Evolutionary conservation across 1,140 invertebrate species (phyloP).

Genomic region (Rhynchophorus ferrugineus): DNA sequence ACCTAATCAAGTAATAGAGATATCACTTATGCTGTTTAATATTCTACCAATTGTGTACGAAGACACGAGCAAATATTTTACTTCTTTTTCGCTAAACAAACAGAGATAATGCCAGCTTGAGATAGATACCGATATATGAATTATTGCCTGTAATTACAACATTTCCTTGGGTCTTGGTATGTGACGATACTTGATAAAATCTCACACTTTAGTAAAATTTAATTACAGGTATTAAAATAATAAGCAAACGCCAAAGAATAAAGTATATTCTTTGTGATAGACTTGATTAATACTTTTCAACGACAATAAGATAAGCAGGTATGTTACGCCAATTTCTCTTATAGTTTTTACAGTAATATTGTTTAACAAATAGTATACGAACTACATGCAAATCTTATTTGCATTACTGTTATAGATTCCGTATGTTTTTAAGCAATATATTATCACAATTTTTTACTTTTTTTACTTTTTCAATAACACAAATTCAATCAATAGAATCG

Average conservation of each 20-base stretch:
- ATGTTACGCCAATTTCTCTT: too few relatives aligned
- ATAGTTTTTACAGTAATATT: too few relatives aligned
- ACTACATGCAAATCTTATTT: too few relatives aligned
- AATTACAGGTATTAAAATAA: slow-evolving; percentile 14
- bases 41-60: too few relatives aligned
- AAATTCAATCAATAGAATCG: too few relatives aligned
- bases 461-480: too few relatives aligned
- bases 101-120: slow-evolving; percentile 7
- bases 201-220: slow-evolving; percentile 14
- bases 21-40: too few relatives aligned
- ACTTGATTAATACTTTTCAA: slow-evolving; percentile 3
- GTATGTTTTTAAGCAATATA: too few relatives aligned
- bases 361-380: too few relatives aligned
- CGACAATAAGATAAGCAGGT: neutral
- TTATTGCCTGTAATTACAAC: slow-evolving; percentile 13
- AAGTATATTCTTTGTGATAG: slow-evolving; percentile 13
- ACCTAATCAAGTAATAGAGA: neutral
- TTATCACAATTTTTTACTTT: too few relatives aligned
- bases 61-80: neutral
- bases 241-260: slow-evolving; percentile 7
- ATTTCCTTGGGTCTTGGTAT: slow-evolving; percentile 4
- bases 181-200: slow-evolving; percentile 15
- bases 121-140: slow-evolving; percentile 9
- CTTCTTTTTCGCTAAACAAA: slow-evolving; percentile 2
- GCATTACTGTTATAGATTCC: too few relatives aligned